Evolutionary conservation across 2,113 vertebrate species (phyloP).

Genomic region (Oostethus manadensis): DNA sequence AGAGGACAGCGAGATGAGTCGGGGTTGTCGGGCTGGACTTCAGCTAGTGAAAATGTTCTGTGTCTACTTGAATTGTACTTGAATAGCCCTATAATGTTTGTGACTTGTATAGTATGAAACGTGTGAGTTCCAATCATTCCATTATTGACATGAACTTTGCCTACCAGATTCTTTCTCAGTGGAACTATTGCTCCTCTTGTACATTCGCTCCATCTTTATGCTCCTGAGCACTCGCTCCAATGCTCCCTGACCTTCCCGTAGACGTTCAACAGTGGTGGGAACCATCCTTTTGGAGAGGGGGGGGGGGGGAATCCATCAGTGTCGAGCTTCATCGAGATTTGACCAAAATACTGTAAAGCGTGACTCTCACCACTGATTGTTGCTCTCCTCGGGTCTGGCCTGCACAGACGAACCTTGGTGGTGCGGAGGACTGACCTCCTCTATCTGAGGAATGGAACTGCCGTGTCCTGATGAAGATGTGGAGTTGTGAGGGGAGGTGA

Average conservation of each 20-base stretch:
- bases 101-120: too few relatives aligned
- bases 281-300: conserved; percentile 90
- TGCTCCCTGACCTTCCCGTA: conserved; percentile 87
- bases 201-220: conserved; percentile 76
- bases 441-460: conserved; percentile 78
- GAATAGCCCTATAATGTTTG: too few relatives aligned
- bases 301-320: neutral
- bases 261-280: conserved; percentile 88
- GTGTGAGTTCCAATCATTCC: too few relatives aligned
- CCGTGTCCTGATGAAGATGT: conserved; percentile 79
- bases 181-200: conserved; percentile 72
- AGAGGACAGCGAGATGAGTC: too few relatives aligned
- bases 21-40: too few relatives aligned
- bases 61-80: too few relatives aligned
- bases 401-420: conserved; percentile 60
- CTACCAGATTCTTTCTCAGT: conserved; percentile 71
- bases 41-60: too few relatives aligned
- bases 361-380: conserved; percentile 85
- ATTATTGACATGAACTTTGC: neutral
- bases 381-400: conserved; percentile 71
- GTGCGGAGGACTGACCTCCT: conserved; percentile 87
- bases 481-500: conserved; percentile 80
- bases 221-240: conserved; percentile 86
- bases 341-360: neutral
- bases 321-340: neutral